Base-by-base conservation (phyloP, 2,113 vertebrate species). In the Empidonax alnorum region DNA sequence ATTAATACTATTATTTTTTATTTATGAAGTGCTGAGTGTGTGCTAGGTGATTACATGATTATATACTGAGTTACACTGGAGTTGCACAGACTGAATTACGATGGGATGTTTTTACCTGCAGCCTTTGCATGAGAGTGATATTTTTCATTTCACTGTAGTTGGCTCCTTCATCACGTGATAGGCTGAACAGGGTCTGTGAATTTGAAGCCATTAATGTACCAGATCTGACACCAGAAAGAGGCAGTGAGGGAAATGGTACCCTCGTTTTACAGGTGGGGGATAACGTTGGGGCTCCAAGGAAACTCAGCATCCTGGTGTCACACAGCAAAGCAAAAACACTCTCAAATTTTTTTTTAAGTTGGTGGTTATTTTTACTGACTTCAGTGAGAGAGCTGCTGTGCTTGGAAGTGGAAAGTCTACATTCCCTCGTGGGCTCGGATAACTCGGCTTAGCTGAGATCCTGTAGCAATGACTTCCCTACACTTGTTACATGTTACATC, bases 1-100 rank as follows among this genome's bases (percentile, higher is more conserved):
- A 94, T 95, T 97, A 97, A 94, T 96, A 71, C 24, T 88, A 83
- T 94, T 93, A 94, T 95, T 95, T 90, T 93, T 96, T 96, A 96
- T 96, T 95, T 96, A 97, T 92, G 69, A 79, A 90, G 83, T 72
- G 56, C 92, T 15, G 12, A 85, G 78, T 66, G 59, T 83, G 93
- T 83, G 90, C 86, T 89, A 82, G 92, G 82, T 89, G 83, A 88
- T 94, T 94, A 75, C 90, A 44, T 58, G 93, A 90, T 82, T 79
- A 75, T 66, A 72, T 56, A 71, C 73, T 27, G 76, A 94, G 86
- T 87, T 78, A 86, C 49, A 2, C 68, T 22, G 62, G 83, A 84
- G 80, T 47, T 90, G 73, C 80, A 90, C 47, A 78, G 76, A 27
- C 73, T 93, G 94, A 92, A 92, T 96, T 95, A 90, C 1, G 0